Conservation (phyloP, 1,140 invertebrate species). For the Venturia canescens region DNA sequence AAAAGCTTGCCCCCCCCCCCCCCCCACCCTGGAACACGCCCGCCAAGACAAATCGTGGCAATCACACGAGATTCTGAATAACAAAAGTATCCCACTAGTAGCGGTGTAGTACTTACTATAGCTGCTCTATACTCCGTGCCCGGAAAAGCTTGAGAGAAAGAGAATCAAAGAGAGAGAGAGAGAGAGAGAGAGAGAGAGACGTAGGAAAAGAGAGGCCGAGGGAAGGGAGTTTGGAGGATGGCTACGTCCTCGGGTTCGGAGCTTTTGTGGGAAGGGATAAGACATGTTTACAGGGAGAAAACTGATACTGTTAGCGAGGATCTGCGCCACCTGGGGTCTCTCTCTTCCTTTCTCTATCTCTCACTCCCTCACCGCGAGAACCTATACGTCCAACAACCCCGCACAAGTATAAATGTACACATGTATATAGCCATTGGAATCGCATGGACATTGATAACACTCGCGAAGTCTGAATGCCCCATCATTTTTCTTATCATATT, state of each 20-base stretch:
- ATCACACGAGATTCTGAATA: constrained; percentile 53
- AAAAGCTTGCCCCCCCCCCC: neutral
- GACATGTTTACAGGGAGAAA: constrained; percentile 53
- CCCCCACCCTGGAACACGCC: constrained; percentile 8
- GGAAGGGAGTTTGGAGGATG: neutral
- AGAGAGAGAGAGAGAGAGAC: neutral
- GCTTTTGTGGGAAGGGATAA: constrained; percentile 48
- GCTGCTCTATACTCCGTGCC: constrained; percentile 10
- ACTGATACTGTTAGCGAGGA: constrained; percentile 54
- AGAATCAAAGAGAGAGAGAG: neutral
- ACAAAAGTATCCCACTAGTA: constrained; percentile 49
- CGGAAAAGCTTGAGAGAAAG: constrained; percentile 5
- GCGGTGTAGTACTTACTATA: constrained; percentile 3
- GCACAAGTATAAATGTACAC: neutral
- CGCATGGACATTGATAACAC: constrained; percentile 10
- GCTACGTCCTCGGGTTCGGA: constrained; percentile 1
- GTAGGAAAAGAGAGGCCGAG: constrained; percentile 5
- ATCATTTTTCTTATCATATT: constrained; percentile 22
- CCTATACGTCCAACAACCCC: neutral
- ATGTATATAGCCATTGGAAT: neutral
- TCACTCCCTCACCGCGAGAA: neutral
- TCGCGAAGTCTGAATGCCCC: neutral
- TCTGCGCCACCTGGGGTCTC: constrained; percentile 48
- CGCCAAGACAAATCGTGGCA: constrained; percentile 51
- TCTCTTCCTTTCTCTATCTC: neutral